Percentiles rank a stretch among this genome's conserved stretches.
Evolutionary conservation across 23 tunicate genomes (phyloP).

Genomic region (Diplosoma virens): DNA sequence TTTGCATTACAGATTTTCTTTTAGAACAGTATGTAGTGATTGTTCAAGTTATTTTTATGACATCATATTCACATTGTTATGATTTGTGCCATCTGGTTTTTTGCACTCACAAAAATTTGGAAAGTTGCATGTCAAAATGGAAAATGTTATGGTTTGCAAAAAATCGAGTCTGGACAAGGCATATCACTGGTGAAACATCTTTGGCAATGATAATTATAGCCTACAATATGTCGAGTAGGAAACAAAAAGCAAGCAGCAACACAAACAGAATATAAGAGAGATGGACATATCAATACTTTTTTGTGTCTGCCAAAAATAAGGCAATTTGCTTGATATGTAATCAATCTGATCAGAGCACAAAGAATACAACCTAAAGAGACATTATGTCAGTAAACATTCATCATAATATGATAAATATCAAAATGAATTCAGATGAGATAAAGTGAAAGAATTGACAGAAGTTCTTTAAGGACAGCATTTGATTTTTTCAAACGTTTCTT

Average conservation of each 20-base stretch:
- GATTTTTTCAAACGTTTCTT: constrained; percentile 33
- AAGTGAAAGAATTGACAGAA: not conserved
- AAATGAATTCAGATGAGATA: not conserved
- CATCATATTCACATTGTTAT: not conserved
- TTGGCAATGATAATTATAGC: not conserved
- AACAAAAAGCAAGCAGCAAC: not conserved
- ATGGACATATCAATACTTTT: not conserved
- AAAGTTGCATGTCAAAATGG: no score
- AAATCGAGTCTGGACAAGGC: no score
- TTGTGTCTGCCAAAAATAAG: not conserved
- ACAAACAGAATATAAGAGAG: not conserved
- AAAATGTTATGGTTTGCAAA: no score
- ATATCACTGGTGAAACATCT: not conserved
- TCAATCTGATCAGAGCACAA: not conserved
- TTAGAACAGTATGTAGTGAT: not conserved
- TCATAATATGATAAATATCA: not conserved
- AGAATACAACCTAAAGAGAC: not conserved
- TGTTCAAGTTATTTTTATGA: not conserved
- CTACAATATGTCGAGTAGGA: not conserved
- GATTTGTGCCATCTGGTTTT: no score
- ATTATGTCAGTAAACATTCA: not conserved
- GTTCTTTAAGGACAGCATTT: constrained; percentile 22
- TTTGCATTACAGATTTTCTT: not conserved
- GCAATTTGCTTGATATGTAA: not conserved
- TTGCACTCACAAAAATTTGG: no score